These are phyloP conservation scores for Drosophila punjabiensis DNA, from an alignment of 1,140 invertebrate genomes.

Conservation along the genomic window DNA sequence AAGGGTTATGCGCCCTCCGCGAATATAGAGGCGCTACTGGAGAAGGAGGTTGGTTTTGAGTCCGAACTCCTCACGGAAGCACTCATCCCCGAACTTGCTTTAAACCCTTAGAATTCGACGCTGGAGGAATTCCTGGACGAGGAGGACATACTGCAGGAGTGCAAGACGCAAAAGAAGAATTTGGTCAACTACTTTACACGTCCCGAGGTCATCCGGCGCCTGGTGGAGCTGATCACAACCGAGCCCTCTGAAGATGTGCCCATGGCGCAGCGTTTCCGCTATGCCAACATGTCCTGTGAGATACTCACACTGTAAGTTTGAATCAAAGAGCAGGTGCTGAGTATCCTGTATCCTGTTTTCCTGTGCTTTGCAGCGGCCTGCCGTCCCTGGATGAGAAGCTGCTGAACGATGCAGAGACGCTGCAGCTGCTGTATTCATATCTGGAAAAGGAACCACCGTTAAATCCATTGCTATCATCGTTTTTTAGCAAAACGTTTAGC, in stretches of 20 bases:
- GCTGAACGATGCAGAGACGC: conserved; percentile 90
- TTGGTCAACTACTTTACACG: conserved; percentile 94
- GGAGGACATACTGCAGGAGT: conserved; percentile 98
- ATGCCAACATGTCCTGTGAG: conserved; percentile 97
- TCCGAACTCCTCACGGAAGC: neutral
- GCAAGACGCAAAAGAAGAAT: conserved; percentile 96
- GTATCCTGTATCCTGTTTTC: neutral
- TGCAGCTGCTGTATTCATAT: conserved; percentile 95
- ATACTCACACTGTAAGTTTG: conserved; percentile 89
- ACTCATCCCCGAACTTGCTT: neutral
- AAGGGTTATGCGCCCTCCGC: conserved; percentile 90
- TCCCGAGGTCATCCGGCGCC: conserved; percentile 93
- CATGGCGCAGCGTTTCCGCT: conserved; percentile 93
- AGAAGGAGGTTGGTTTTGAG: conserved; percentile 89
- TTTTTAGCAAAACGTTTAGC: conserved; percentile 97
- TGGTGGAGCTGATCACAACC: conserved; percentile 93
- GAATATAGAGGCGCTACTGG: conserved; percentile 91
- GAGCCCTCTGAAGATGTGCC: conserved; percentile 93
- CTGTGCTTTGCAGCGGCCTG: conserved; percentile 88
- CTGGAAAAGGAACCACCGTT: conserved; percentile 94
- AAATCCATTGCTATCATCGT: conserved; percentile 97
- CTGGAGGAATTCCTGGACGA: conserved; percentile 96
- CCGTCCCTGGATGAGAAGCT: conserved; percentile 94
- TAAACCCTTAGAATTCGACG: conserved; percentile 91
- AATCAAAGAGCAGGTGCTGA: no score